A percentile compares a stretch with the other conserved stretches of the same genome.
These are phyloP conservation scores for Lepisosteus osseus DNA, from an alignment of 2,113 vertebrate genomes.

Conservation along the genomic window DNA sequence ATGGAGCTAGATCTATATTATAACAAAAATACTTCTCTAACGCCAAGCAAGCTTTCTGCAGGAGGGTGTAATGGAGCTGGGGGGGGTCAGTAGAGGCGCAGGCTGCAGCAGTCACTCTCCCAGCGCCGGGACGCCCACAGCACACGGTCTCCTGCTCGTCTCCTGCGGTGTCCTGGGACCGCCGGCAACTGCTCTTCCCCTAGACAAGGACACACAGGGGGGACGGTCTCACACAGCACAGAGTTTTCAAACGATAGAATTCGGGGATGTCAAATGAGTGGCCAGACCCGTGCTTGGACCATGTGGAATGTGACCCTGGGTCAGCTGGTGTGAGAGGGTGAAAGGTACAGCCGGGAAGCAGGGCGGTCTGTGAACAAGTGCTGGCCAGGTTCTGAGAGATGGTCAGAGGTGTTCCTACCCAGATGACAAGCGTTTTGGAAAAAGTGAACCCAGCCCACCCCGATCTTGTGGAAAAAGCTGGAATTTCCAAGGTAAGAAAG, in stretches of 20 bases:
- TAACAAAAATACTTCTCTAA: too few species aligned
- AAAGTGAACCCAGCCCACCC: too few species aligned
- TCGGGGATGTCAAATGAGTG: background rate
- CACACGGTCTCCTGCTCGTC: constrained; percentile 23
- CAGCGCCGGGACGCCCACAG: constrained; percentile 27
- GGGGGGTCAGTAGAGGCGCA: constrained; percentile 36
- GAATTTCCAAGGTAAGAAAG: too few species aligned
- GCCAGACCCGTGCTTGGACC: background rate
- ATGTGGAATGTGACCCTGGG: background rate
- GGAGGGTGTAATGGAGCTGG: too few species aligned
- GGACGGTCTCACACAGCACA: background rate
- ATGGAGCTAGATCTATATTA: too few species aligned
- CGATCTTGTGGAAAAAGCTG: too few species aligned
- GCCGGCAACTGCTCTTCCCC: constrained; percentile 29
- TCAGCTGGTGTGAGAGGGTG: background rate
- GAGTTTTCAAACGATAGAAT: background rate
- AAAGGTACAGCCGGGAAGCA: too few species aligned
- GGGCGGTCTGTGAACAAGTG: too few species aligned
- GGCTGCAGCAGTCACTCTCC: constrained; percentile 29
- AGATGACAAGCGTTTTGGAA: too few species aligned
- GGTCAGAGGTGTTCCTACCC: too few species aligned
- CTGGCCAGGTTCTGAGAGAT: too few species aligned
- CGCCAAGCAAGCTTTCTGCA: too few species aligned
- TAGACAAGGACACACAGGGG: constrained; percentile 10
- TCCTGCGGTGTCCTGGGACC: constrained; percentile 2